Evolutionary conservation across 2,113 vertebrate genomes (phyloP).

Genomic region (Nansenia antarctica): DNA sequence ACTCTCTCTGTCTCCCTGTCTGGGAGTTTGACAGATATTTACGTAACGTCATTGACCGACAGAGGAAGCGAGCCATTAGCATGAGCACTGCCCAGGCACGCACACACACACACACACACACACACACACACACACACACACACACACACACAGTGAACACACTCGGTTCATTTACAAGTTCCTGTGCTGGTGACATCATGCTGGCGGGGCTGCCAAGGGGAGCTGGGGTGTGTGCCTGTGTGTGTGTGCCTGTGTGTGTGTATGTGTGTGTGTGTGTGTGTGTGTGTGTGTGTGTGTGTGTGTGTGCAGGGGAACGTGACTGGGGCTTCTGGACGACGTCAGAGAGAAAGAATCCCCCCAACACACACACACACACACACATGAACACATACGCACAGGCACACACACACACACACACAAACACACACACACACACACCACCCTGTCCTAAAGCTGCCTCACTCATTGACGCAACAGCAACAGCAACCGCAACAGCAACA

Average conservation of each 20-base stretch:
- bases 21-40: background rate
- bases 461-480: too few relatives aligned
- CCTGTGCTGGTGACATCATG: background rate
- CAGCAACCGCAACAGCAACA: too few relatives aligned
- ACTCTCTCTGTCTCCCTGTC: background rate
- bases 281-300: too few relatives aligned
- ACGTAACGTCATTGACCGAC: background rate
- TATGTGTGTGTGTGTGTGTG: too few relatives aligned
- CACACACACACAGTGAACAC: background rate
- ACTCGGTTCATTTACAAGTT: background rate
- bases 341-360: background rate
- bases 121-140: conserved; percentile 2
- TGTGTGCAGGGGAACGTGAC: background rate
- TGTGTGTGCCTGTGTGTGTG: too few relatives aligned
- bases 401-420: too few relatives aligned
- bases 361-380: background rate
- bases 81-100: background rate
- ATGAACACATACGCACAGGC: too few relatives aligned
- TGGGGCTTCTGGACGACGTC: background rate
- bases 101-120: conserved; percentile 8
- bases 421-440: too few relatives aligned
- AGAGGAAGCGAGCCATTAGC: background rate
- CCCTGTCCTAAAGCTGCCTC: too few relatives aligned
- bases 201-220: background rate
- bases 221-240: background rate